Conservation (phyloP, 2,888 invertebrate species). For the Ophraella communa region DNA sequence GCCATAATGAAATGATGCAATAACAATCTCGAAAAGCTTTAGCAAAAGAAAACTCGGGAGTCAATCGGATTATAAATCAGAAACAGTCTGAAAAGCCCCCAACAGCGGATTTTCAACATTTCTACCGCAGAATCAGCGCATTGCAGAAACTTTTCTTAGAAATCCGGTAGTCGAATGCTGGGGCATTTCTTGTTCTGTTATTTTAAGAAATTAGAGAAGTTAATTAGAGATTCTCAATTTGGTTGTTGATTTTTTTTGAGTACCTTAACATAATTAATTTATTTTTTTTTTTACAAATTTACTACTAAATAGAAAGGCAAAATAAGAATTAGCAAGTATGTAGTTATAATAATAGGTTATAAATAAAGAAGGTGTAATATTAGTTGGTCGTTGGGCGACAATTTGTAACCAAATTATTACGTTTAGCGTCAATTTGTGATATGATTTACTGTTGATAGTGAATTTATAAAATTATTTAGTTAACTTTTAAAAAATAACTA, state of each 20-base stretch:
- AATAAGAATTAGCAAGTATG: no score
- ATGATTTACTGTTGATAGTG: no score
- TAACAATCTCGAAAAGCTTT: not conserved
- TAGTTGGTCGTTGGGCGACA: no score
- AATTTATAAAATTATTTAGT: no score
- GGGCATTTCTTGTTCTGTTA: not conserved
- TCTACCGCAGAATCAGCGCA: slow-evolving; percentile 45
- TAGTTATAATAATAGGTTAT: no score
- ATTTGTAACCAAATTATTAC: no score
- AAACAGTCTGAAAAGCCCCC: slow-evolving; percentile 35
- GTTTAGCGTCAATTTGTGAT: no score
- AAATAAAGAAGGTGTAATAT: no score
- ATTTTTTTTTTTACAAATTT: not conserved
- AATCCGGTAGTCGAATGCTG: not conserved
- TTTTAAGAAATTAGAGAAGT: not conserved
- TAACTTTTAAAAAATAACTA: no score
- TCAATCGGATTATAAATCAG: slow-evolving; percentile 43
- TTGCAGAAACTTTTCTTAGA: slow-evolving; percentile 40
- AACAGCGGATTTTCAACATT: slow-evolving; percentile 30
- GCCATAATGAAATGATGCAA: not conserved
- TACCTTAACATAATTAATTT: no score
- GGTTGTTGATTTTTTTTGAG: not conserved
- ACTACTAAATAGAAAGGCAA: not conserved
- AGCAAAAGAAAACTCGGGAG: not conserved
- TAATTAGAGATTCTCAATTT: not conserved